Percentiles rank a stretch among this genome's conserved stretches.
Conservation (phyloP, 1,140 invertebrate species). For the Drosophila nigrodunni region DNA sequence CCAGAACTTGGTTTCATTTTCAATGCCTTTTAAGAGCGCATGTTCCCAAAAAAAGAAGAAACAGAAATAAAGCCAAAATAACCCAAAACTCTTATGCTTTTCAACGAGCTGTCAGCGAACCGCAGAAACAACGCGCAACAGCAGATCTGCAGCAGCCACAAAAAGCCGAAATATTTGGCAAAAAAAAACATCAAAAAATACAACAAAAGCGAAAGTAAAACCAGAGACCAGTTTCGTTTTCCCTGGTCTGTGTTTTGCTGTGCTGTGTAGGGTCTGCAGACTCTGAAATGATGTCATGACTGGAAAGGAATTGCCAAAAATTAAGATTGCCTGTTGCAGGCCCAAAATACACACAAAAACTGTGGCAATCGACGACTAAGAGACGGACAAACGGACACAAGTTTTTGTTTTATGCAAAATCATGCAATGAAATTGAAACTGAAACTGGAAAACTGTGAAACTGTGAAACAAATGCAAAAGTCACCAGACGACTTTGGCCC, state of each 20-base stretch:
- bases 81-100: conserved; percentile 29
- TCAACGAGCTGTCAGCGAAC: conserved; percentile 32
- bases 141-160: conserved; percentile 38
- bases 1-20: conserved; percentile 79
- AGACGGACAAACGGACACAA: conserved; percentile 21
- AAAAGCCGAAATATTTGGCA: conserved; percentile 48
- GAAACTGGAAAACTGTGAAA: conserved; percentile 18
- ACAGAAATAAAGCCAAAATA: background rate
- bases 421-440: conserved; percentile 45
- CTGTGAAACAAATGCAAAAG: conserved; percentile 74
- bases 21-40: conserved; percentile 63
- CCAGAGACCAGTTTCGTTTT: conserved; percentile 70
- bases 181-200: conserved; percentile 46
- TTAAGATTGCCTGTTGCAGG: conserved; percentile 56
- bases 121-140: conserved; percentile 38
- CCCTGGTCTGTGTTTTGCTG: conserved; percentile 39
- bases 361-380: conserved; percentile 20
- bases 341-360: conserved; percentile 25
- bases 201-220: conserved; percentile 77
- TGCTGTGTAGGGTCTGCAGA: conserved; percentile 61
- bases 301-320: conserved; percentile 68
- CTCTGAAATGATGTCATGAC: conserved; percentile 79
- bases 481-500: conserved; percentile 70
- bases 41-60: background rate
- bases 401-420: conserved; percentile 54